Base-by-base conservation (phyloP, 2,113 vertebrate species). In the Microcebus griseorufus region DNA sequence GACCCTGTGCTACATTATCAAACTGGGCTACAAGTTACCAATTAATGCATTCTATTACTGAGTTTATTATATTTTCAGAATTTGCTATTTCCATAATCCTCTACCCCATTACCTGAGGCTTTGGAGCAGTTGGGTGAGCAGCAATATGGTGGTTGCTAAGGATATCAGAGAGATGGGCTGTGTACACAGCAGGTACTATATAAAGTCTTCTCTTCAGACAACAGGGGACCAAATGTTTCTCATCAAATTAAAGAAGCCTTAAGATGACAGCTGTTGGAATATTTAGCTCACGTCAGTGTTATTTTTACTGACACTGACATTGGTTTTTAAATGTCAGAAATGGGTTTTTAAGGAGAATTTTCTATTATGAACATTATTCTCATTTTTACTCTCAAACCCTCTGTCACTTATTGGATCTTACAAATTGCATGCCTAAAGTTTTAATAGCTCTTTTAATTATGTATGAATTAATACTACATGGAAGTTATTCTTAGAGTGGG, bases 341-440 rank as follows among this genome's bases (percentile, higher is more conserved):
- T 62, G 78, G 42, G 60, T 95, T 98, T 98, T 98, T 97, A 96
- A 96, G 93, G n/a, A 95, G 90, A 96, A 80, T 98, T 96, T 97
- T 97, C 79, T 89, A 79, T 62, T 76, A 70, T 70, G 75, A 95
- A 23, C 64, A 94, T 64, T 85, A 81, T 93, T 88, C 51, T 96
- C 0, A 0, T 95, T 98, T 98, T 96, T 95, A 96, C 88, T 90
- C 69, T 88, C 42, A 88, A 90, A 90, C 23, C 2, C 37, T 95
- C n/a, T 88, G 60, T 92, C 70, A 90, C 82, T 39, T 79, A 79
- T 90, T 93, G 58, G 32, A 93, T 75, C 39, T 87, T 37, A 4
- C 90, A 91, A 73, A 37, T 95, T 95, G 62, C 70, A 93, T 96
- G 95, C 65, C n/a, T 93, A 16, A 90, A 0, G 29, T 93, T 95